Evolutionary conservation across 2,113 vertebrate genomes (phyloP), one percentile per base, ranked within the genome.

Genomic region (Syrmaticus mikado): DNA sequence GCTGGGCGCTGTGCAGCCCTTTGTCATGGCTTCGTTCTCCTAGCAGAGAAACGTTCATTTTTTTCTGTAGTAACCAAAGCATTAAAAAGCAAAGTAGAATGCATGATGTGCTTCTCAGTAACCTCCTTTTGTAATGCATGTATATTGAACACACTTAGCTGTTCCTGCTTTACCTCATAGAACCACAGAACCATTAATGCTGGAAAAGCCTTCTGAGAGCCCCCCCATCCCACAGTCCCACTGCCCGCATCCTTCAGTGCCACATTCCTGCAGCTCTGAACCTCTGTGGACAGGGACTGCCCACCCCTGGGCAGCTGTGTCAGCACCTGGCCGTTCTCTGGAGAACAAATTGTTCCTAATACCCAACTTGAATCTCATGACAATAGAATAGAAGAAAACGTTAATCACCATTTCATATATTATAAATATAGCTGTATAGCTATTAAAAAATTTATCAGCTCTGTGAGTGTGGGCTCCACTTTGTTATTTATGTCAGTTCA

Each of bases 11-110:
- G 32, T 20, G 55, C 55, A 8, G 55, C 32, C 32, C 48, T 15
- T 34, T 10, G 16, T 6, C 34, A 0, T 6, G 9, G 72, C 0
- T 19, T 8, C 8, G 53, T 71, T 21, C 1, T 24, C 8, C 0
- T 0, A 9, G 87, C 45, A 6, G 40, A 43, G 62, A 32, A 48
- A 11, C 3, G 32, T 19, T 40, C 0, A 0, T 24, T 57, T 25
- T 25, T 22, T 22, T 55, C 40, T 4, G 60, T 43, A 24, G 72
- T 55, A 16, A 38, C 16, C 15, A 1, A 9, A 74, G 27, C 11
- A 1, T 2, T 20, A 0, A 34, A 22, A 1, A 50, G 25, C 48
- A 18, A 0, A 27, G 6, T 8, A 30, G 10, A 55, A 55, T 17
- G 46, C 9, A 17, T 4, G 38, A 6, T 6, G n/a, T 17, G 0